These are phyloP conservation scores for Hirudo medicinalis DNA, from an alignment of 1,140 invertebrate species.

Conservation along the genomic window DNA sequence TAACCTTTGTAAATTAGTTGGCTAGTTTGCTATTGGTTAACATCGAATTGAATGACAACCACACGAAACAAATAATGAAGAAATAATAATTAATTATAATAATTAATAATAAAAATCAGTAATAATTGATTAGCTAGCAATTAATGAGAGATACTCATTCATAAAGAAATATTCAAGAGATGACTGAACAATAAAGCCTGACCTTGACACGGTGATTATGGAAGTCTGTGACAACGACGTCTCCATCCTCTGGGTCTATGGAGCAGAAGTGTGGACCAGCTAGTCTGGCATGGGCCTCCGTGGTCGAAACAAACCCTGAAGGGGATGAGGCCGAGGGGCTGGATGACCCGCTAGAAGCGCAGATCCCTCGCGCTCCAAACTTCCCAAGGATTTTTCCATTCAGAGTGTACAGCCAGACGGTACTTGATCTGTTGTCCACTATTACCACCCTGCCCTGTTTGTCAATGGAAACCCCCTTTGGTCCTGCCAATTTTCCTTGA, in stretches of 20 bases:
- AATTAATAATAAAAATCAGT: too few relatives aligned
- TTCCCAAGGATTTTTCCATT: constrained; percentile 43
- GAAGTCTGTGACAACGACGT: constrained; percentile 49
- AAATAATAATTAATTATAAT: too few relatives aligned
- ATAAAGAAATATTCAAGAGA: too few relatives aligned
- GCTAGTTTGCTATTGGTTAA: too few relatives aligned
- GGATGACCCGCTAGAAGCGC: constrained; percentile 28
- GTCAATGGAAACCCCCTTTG: constrained; percentile 47
- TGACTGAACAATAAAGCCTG: constrained; percentile 1
- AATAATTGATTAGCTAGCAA: too few relatives aligned
- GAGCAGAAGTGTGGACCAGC: constrained; percentile 51
- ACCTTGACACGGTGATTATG: constrained; percentile 50
- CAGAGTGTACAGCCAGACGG: constrained; percentile 46
- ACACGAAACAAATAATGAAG: too few relatives aligned
- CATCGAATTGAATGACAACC: too few relatives aligned
- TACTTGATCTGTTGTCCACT: constrained; percentile 50
- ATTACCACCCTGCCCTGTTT: constrained; percentile 47
- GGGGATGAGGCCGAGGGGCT: constrained; percentile 21
- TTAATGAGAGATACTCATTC: too few relatives aligned
- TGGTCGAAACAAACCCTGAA: constrained; percentile 3
- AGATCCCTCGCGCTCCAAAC: constrained; percentile 38
- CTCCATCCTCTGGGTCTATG: constrained; percentile 43
- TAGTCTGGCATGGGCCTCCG: constrained; percentile 40
- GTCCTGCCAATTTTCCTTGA: constrained; percentile 46
- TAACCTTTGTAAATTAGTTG: too few relatives aligned